Evolutionary conservation across 1,140 invertebrate genomes (phyloP).

Genomic region (Tetramorium parvispinum): DNA sequence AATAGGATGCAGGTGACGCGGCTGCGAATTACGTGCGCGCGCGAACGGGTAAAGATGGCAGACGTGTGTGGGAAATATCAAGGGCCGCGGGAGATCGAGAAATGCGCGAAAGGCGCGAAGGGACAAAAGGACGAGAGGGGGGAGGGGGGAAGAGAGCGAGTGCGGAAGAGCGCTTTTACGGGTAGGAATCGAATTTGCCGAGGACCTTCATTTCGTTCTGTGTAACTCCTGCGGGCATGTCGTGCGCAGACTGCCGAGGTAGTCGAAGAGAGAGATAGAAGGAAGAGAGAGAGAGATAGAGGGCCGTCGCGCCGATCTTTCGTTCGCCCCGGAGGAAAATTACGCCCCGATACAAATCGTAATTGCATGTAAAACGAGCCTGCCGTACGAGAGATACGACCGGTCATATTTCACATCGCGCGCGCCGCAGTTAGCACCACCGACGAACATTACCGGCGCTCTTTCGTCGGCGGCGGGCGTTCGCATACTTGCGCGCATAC

Average conservation of each 20-base stretch:
- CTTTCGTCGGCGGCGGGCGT: slow-evolving; percentile 6
- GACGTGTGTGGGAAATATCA: slow-evolving; percentile 42
- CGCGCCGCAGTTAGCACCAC: slow-evolving; percentile 57
- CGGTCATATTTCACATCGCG: slow-evolving; percentile 60
- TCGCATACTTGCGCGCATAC: neutral
- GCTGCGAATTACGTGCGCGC: slow-evolving; percentile 62
- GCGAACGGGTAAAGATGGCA: slow-evolving; percentile 56
- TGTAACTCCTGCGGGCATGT: slow-evolving; percentile 75
- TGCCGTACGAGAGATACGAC: slow-evolving; percentile 66
- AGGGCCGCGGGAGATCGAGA: slow-evolving; percentile 45
- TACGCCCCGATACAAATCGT: slow-evolving; percentile 79
- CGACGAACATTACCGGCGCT: slow-evolving; percentile 39
- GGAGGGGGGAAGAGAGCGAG: slow-evolving; percentile 40
- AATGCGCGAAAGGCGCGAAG: neutral
- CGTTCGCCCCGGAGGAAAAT: slow-evolving; percentile 54
- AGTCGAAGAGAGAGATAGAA: slow-evolving; percentile 47
- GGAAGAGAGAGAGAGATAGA: neutral
- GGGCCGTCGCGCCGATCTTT: slow-evolving; percentile 38
- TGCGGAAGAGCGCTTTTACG: slow-evolving; percentile 41
- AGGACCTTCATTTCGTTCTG: slow-evolving; percentile 79
- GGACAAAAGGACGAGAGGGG: slow-evolving; percentile 49
- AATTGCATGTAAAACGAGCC: slow-evolving; percentile 76
- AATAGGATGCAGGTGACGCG: slow-evolving; percentile 57
- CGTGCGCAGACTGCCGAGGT: slow-evolving; percentile 67
- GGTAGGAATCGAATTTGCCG: slow-evolving; percentile 71